A percentile compares a stretch with the other conserved stretches of the same genome.
Evolutionary conservation across 1,140 invertebrate genomes (phyloP).

Genomic region (Musca vetustissima): DNA sequence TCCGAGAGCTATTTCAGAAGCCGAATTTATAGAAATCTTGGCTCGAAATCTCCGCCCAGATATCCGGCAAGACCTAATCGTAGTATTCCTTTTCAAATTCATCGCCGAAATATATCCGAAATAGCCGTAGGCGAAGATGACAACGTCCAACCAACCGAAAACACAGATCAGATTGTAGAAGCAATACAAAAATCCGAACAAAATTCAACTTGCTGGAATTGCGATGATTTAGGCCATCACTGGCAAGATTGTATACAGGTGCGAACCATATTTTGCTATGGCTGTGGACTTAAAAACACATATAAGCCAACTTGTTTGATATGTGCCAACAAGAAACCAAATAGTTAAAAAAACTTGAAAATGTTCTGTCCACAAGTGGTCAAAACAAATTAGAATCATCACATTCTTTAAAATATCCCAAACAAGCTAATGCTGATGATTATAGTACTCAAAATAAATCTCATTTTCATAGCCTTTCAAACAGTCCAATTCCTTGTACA

Average conservation of each 20-base stretch:
- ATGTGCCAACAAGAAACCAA: not conserved
- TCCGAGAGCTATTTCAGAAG: not conserved
- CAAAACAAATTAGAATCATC: not conserved
- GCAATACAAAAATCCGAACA: no score
- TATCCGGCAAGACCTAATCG: no score
- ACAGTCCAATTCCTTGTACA: no score
- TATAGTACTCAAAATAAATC: not conserved
- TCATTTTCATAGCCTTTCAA: not conserved
- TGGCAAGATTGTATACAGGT: not conserved
- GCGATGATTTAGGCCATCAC: not conserved
- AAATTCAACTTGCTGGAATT: not conserved
- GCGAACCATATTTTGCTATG: not conserved
- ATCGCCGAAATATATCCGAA: no score
- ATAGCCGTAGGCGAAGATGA: no score
- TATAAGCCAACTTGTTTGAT: not conserved
- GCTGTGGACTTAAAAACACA: not conserved
- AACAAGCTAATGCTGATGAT: not conserved
- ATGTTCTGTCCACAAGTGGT: not conserved
- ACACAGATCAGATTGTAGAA: no score
- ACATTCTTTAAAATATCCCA: no score
- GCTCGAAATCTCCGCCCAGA: no score
- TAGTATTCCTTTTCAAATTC: no score
- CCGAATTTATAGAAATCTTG: not conserved
- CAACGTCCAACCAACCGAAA: no score
- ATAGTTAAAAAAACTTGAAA: not conserved